Evolutionary conservation across 2,113 vertebrate species (phyloP).

Genomic region (Sturnus vulgaris): DNA sequence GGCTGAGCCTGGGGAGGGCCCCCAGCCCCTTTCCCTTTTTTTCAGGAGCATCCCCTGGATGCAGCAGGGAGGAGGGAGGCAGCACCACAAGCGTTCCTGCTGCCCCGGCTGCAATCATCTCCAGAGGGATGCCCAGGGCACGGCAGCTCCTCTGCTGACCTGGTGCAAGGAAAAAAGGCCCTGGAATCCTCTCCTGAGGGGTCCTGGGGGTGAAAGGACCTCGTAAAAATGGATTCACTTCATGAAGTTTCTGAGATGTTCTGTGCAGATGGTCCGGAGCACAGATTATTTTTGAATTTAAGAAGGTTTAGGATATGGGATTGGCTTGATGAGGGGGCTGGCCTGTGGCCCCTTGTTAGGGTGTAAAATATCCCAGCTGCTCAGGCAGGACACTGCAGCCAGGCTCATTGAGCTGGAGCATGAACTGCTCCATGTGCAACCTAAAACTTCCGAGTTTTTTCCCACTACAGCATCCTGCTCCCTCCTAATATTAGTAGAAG

Average conservation of each 20-base stretch:
- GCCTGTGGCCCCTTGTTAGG: neutral
- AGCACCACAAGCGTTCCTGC: neutral
- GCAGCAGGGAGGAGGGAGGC: neutral
- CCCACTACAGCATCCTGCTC: rapidly evolving
- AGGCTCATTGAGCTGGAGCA: neutral
- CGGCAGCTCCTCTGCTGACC: neutral
- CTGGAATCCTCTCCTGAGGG: rapidly evolving
- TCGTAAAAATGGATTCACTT: neutral
- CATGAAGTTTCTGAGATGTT: neutral
- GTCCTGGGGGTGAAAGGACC: neutral
- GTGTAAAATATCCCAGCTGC: neutral
- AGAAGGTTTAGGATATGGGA: neutral
- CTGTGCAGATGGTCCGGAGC: neutral
- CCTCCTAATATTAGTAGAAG: neutral
- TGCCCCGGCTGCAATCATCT: neutral
- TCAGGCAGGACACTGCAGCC: neutral
- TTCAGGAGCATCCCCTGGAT: neutral
- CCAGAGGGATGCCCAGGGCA: rapidly evolving
- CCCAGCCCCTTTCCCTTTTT: neutral
- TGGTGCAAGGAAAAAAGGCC: neutral
- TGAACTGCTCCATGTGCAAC: neutral
- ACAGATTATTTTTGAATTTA: neutral
- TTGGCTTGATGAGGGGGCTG: neutral
- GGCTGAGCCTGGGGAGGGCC: neutral
- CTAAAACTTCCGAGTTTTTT: rapidly evolving